Conservation (phyloP, 2,113 vertebrate species). For the Eurypyga helias region DNA sequence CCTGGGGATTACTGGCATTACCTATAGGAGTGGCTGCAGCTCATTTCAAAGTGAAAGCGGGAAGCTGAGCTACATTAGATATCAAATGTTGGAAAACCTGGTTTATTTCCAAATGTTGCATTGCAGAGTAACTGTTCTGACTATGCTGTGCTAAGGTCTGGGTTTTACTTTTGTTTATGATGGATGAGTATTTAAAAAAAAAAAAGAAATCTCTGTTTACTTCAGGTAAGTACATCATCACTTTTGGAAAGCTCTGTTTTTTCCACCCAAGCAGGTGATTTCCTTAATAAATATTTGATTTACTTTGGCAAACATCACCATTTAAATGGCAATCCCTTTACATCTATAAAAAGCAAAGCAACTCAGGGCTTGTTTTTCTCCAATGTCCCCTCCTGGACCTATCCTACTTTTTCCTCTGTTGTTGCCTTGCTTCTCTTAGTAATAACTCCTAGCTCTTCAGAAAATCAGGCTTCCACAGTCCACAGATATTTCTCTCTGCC, state of each 20-base stretch:
- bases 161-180: neutral
- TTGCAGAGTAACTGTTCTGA: neutral
- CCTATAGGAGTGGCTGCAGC: neutral
- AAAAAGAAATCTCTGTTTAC: neutral
- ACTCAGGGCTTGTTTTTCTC: conserved; percentile 5
- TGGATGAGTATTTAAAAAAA: neutral
- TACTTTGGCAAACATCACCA: conserved; percentile 33
- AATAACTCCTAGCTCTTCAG: neutral
- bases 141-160: neutral
- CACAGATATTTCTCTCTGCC: neutral
- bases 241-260: neutral
- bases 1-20: neutral
- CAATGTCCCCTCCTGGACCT: conserved; percentile 46
- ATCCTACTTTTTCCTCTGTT: conserved; percentile 31
- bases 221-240: neutral
- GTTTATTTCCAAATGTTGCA: neutral
- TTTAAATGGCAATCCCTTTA: conserved; percentile 25
- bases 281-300: conserved; percentile 46
- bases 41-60: neutral
- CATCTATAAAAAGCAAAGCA: neutral
- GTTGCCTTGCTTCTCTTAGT: conserved; percentile 19
- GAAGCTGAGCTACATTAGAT: neutral
- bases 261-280: neutral
- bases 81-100: neutral
- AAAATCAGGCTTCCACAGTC: neutral